A percentile compares a stretch with the other conserved stretches of the same genome.
These are phyloP conservation scores for Trichogramma dendrolimi DNA, from an alignment of 2,888 invertebrate genomes.

Conservation along the genomic window DNA sequence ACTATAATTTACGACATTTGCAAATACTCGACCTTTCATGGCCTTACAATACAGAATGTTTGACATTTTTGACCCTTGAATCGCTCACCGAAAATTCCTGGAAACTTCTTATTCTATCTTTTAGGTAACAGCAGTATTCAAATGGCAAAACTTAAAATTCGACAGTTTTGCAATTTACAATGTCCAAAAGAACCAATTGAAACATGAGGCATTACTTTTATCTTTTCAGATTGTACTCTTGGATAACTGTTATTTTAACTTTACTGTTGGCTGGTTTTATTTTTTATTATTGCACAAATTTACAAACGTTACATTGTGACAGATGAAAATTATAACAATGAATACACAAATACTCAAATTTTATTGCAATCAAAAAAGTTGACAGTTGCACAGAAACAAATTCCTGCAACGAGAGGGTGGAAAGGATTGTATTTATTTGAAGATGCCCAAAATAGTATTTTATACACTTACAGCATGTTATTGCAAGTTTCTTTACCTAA, in stretches of 20 bases:
- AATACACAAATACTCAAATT: not conserved
- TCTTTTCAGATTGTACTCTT: constrained; percentile 63
- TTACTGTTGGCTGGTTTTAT: constrained; percentile 66
- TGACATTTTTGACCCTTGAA: constrained; percentile 81
- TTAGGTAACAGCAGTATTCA: constrained; percentile 57
- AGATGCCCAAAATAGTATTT: constrained; percentile 67
- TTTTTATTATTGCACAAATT: constrained; percentile 60
- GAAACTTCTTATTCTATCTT: constrained; percentile 77
- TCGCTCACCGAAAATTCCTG: constrained; percentile 76
- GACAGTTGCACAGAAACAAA: constrained; percentile 9
- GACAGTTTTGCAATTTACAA: not conserved
- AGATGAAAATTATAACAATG: not conserved
- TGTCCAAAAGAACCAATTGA: too few species aligned
- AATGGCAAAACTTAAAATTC: not conserved
- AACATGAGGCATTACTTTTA: not conserved
- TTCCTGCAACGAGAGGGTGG: constrained; percentile 17
- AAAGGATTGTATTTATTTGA: constrained; percentile 68
- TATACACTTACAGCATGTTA: constrained; percentile 79
- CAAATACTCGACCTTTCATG: constrained; percentile 69
- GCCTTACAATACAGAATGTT: constrained; percentile 77
- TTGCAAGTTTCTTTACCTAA: constrained; percentile 73
- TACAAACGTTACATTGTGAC: constrained; percentile 50
- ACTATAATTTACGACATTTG: constrained; percentile 67
- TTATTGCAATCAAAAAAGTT: constrained; percentile 8
- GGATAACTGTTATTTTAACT: constrained; percentile 69